Conservation (phyloP, 1,140 invertebrate species). For the Venustaconcha ellipsiformis region DNA sequence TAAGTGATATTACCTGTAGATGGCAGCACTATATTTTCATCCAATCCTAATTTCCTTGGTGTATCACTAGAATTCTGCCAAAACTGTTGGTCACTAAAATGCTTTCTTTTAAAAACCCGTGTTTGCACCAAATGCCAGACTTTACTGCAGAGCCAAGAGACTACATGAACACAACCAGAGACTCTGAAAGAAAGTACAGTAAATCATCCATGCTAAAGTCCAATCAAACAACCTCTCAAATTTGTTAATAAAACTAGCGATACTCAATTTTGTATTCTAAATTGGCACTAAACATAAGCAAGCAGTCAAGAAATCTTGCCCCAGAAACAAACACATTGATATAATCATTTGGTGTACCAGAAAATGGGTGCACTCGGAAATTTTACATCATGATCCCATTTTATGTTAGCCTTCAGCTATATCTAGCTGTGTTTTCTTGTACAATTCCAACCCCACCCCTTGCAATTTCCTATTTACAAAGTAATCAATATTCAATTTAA, state of each 20-base stretch:
- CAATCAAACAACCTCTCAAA: not conserved
- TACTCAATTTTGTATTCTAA: not conserved
- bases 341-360: no score
- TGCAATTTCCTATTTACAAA: no score
- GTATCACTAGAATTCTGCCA: constrained; percentile 11
- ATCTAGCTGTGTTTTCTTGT: no score
- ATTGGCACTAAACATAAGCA: no score
- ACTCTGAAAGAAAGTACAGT: constrained; percentile 42
- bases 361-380: no score
- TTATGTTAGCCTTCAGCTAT: no score
- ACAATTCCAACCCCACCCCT: no score
- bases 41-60: constrained; percentile 72
- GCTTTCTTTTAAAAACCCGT: constrained; percentile 42
- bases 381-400: no score
- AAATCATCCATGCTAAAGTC: no score
- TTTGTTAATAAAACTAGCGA: not conserved
- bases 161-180: constrained; percentile 44
- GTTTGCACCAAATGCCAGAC: constrained; percentile 41
- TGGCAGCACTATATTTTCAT: constrained; percentile 85
- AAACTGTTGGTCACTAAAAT: constrained; percentile 32
- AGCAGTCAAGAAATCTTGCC: not conserved
- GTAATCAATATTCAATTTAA: no score
- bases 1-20: constrained; percentile 73
- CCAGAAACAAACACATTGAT: no score
- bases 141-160: constrained; percentile 40